A percentile compares a stretch with the other conserved stretches of the same genome.
Conservation (phyloP, 2,888 invertebrate genomes). For the Pelosia muscerda region DNA sequence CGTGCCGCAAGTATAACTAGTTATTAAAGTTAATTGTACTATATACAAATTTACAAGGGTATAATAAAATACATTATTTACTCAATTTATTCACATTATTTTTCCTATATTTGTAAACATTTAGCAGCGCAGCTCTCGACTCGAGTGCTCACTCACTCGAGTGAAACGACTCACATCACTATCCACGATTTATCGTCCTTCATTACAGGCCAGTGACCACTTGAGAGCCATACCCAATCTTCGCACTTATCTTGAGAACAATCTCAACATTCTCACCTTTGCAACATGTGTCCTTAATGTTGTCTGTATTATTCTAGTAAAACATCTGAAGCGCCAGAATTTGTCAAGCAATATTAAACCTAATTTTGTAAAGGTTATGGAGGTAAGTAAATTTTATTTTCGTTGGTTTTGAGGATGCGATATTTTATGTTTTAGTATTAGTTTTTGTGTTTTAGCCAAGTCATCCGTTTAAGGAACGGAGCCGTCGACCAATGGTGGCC, state of each 20-base stretch:
- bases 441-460: slow-evolving; percentile 66
- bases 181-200: slow-evolving; percentile 64
- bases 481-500: slow-evolving; percentile 63
- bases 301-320: slow-evolving; percentile 33
- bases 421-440: slow-evolving; percentile 25
- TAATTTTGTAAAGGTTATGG: rapidly evolving
- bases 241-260: slow-evolving; percentile 66
- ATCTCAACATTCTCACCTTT: slow-evolving; percentile 75
- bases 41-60: neutral
- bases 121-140: slow-evolving; percentile 11
- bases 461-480: slow-evolving; percentile 62
- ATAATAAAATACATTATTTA: neutral
- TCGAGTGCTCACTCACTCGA: slow-evolving; percentile 21
- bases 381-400: neutral
- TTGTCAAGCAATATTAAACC: slow-evolving; percentile 20
- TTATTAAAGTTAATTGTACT: neutral
- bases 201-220: slow-evolving; percentile 61
- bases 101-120: neutral
- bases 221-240: slow-evolving; percentile 56
- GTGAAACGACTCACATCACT: slow-evolving; percentile 31
- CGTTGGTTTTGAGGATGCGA: slow-evolving; percentile 13
- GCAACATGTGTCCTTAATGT: slow-evolving; percentile 76
- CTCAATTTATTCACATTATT: neutral
- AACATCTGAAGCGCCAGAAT: slow-evolving; percentile 23
- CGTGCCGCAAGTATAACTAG: too few species aligned